Conservation (phyloP, 2,797 vertebrate species). For the Ptychobarbus kaznakovi region DNA sequence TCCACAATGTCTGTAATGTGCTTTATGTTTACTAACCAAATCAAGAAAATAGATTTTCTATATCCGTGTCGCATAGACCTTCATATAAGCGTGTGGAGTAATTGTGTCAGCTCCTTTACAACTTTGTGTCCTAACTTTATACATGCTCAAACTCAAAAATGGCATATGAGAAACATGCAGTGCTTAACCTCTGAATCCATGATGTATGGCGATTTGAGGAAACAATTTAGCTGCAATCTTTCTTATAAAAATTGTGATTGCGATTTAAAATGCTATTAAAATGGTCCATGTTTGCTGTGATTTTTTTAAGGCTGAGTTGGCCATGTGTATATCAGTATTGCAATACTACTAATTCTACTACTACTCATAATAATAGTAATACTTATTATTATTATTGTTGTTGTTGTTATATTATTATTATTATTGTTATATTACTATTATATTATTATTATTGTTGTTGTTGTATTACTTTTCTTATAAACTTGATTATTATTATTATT, state of each 20-base stretch:
- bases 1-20: background rate
- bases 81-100: background rate
- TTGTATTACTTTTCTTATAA: no score
- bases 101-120: slow-evolving; percentile 31
- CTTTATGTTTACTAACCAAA: slow-evolving; percentile 25
- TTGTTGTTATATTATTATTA: no score
- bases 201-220: no score
- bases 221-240: background rate
- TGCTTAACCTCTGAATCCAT: background rate
- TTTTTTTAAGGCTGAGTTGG: background rate
- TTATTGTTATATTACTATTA: no score
- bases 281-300: no score
- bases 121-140: background rate
- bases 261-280: background rate
- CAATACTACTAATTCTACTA: no score
- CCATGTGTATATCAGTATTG: background rate
- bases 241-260: background rate
- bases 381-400: background rate
- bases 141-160: background rate
- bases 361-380: background rate
- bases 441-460: no score
- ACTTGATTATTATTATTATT: no score
- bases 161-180: background rate
- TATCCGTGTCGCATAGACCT: background rate
- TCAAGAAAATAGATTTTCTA: slow-evolving; percentile 28